Conservation (phyloP, 2,797 vertebrate genomes). For the Melanotaenia maccullochi region DNA sequence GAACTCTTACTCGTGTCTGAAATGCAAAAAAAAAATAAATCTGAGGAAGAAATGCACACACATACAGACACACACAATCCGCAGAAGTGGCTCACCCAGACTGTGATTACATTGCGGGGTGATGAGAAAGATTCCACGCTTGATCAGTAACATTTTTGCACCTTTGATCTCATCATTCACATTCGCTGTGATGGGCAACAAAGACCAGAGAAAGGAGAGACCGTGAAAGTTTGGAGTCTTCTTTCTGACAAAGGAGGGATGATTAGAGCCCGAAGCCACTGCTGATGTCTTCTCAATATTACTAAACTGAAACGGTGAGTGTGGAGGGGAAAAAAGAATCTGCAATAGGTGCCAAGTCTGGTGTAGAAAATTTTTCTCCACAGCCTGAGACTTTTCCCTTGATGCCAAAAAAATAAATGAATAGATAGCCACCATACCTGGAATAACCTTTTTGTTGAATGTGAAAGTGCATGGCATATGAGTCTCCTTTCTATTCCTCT, state of each 20-base stretch:
- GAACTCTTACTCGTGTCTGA: constrained; percentile 13
- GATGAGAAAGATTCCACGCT: constrained; percentile 58
- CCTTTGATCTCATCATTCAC: constrained; percentile 73
- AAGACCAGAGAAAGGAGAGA: constrained; percentile 34
- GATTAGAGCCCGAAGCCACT: constrained; percentile 52
- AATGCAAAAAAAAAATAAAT: constrained; percentile 18
- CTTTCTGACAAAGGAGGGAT: constrained; percentile 52
- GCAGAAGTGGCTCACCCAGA: constrained; percentile 20
- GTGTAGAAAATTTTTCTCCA: constrained; percentile 11
- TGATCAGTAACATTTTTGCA: constrained; percentile 63
- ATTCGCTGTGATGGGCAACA: constrained; percentile 35
- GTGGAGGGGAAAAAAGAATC: constrained; percentile 25
- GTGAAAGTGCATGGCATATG: constrained; percentile 58
- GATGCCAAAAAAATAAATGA: constrained; percentile 24
- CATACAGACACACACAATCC: not conserved
- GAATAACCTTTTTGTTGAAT: constrained; percentile 58
- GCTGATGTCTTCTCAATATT: constrained; percentile 26
- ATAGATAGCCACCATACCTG: constrained; percentile 11
- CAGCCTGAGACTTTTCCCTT: constrained; percentile 35
- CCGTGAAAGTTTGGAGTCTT: constrained; percentile 35
- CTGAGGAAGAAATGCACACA: constrained; percentile 10
- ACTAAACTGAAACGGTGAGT: constrained; percentile 43
- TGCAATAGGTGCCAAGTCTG: constrained; percentile 8
- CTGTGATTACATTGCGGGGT: constrained; percentile 48
- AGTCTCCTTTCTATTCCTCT: constrained; percentile 34